phyloP scores from a whole-genome alignment of 2,113 vertebrate genomes.

The Cyanoderma ruficeps region DNA sequence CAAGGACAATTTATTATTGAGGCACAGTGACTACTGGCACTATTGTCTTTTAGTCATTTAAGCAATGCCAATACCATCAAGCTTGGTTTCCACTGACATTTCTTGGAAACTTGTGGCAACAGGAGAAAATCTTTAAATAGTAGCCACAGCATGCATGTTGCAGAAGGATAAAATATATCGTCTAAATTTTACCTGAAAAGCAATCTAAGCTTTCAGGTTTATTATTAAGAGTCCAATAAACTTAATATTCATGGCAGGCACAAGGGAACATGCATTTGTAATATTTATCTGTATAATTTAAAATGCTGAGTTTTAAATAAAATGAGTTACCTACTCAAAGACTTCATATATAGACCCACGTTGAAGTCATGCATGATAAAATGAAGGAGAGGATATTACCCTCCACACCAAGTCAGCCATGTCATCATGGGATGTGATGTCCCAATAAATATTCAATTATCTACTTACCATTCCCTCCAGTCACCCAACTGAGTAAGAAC shows the following conservation, averaged over 20 bases:
- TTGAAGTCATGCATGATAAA: background rate
- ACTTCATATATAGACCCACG: background rate
- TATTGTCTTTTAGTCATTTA: background rate
- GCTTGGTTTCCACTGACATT: background rate
- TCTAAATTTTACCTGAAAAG: background rate
- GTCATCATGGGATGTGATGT: background rate
- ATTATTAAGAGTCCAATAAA: background rate
- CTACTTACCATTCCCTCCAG: background rate
- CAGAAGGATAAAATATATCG: background rate
- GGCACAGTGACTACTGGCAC: background rate
- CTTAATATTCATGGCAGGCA: background rate
- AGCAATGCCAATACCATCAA: background rate
- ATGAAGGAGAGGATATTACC: background rate
- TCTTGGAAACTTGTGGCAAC: background rate
- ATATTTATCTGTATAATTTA: background rate
- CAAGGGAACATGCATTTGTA: background rate
- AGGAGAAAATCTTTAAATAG: background rate
- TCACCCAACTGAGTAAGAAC: background rate
- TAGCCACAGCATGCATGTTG: background rate
- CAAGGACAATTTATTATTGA: background rate
- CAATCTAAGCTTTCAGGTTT: background rate
- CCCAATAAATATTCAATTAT: background rate
- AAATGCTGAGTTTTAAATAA: background rate
- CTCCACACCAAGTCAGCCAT: background rate
- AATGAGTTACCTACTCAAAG: background rate